Percentiles rank a stretch among this genome's conserved stretches.
These are phyloP conservation scores for Hypanus sabinus DNA, from an alignment of 2,113 vertebrate species.

Conservation along the genomic window DNA sequence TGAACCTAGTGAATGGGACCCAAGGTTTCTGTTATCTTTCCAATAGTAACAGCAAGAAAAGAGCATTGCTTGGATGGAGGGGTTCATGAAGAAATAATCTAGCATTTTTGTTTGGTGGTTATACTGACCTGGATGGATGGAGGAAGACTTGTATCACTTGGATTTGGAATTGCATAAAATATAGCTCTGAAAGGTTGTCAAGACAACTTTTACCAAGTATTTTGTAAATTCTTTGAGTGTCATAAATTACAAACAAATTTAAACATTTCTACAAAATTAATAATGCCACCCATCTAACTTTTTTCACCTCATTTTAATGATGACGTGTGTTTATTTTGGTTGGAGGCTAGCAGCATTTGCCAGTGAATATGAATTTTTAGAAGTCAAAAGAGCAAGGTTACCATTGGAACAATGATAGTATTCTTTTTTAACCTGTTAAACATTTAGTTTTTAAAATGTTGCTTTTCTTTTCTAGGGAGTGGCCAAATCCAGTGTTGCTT, in stretches of 20 bases:
- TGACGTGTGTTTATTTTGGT: too few species aligned
- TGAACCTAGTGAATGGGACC: too few species aligned
- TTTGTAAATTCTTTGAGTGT: background rate
- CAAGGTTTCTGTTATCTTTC: too few species aligned
- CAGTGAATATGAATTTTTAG: background rate
- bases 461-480: slow-evolving; percentile 67
- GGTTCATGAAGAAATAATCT: too few species aligned
- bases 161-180: background rate
- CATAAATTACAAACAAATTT: too few species aligned
- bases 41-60: too few species aligned
- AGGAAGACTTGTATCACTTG: too few species aligned
- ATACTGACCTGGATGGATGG: background rate
- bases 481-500: slow-evolving; percentile 90
- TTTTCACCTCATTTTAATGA: too few species aligned
- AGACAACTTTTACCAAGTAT: background rate
- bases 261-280: background rate
- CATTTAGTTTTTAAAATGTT: background rate
- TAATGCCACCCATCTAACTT: background rate
- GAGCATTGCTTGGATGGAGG: too few species aligned
- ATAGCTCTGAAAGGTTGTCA: background rate
- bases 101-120: background rate
- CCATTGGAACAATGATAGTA: background rate
- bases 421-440: background rate
- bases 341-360: background rate
- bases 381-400: background rate